Conservation (phyloP, 2,888 invertebrate species). For the Tetranychus piercei region DNA sequence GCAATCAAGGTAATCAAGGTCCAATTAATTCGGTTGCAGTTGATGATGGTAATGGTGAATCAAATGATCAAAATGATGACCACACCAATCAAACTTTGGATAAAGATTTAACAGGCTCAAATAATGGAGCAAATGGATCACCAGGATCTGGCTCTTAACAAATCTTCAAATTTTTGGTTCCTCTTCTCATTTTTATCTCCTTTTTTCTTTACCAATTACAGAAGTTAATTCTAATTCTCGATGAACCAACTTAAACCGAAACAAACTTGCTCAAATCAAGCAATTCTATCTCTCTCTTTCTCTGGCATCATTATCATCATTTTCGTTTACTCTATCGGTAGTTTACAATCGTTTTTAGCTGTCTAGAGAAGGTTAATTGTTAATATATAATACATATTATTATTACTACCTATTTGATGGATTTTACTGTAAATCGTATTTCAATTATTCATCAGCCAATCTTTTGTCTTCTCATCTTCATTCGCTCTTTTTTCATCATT, state of each 20-base stretch:
- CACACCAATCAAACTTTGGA: not conserved
- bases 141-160: not conserved
- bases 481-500: too few relatives aligned
- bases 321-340: too few relatives aligned
- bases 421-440: too few relatives aligned
- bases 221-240: not conserved
- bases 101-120: not conserved
- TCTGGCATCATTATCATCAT: too few relatives aligned
- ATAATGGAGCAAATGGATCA: not conserved
- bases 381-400: too few relatives aligned
- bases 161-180: not conserved
- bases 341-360: too few relatives aligned
- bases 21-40: constrained; percentile 3
- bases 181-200: not conserved
- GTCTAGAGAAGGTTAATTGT: too few relatives aligned
- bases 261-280: not conserved
- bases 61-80: not conserved
- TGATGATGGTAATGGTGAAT: not conserved
- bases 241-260: not conserved
- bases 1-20: not conserved
- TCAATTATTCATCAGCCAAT: too few relatives aligned
- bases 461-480: too few relatives aligned
- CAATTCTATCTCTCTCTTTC: too few relatives aligned
- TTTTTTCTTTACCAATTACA: not conserved
- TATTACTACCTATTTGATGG: too few relatives aligned